Evolutionary conservation across 2,888 invertebrate genomes (phyloP).

Genomic region (Ectropis crepuscularia): DNA sequence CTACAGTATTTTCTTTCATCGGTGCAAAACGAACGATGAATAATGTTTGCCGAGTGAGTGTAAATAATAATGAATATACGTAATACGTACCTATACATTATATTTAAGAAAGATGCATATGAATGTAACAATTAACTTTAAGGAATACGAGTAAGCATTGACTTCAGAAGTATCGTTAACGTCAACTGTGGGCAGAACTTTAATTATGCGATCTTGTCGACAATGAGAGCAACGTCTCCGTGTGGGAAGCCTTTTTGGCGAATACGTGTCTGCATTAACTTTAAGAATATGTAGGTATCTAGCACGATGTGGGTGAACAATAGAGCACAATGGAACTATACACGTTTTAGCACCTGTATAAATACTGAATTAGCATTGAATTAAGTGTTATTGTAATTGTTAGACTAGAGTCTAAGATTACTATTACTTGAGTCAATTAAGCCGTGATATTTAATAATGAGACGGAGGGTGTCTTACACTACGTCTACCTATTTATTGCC

Average conservation of each 20-base stretch:
- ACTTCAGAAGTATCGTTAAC: neutral
- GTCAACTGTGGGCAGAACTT: constrained; percentile 51
- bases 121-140: no score
- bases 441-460: no score
- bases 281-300: constrained; percentile 23
- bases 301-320: constrained; percentile 60
- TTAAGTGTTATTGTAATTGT: constrained; percentile 7
- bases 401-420: neutral
- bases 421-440: no score
- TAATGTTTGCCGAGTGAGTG: no score
- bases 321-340: constrained; percentile 40
- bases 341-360: constrained; percentile 46
- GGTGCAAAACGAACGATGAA: no score
- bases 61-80: no score
- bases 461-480: no score
- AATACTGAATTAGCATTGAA: constrained; percentile 22
- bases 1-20: no score
- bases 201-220: constrained; percentile 48
- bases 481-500: no score
- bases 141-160: no score
- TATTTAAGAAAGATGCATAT: no score
- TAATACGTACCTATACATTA: no score
- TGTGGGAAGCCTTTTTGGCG: constrained; percentile 63
- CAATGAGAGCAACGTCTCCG: constrained; percentile 57
- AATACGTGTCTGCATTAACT: constrained; percentile 45